These are phyloP conservation scores for Scaptomyza parva DNA, from an alignment of 2,888 invertebrate genomes.

Conservation along the genomic window DNA sequence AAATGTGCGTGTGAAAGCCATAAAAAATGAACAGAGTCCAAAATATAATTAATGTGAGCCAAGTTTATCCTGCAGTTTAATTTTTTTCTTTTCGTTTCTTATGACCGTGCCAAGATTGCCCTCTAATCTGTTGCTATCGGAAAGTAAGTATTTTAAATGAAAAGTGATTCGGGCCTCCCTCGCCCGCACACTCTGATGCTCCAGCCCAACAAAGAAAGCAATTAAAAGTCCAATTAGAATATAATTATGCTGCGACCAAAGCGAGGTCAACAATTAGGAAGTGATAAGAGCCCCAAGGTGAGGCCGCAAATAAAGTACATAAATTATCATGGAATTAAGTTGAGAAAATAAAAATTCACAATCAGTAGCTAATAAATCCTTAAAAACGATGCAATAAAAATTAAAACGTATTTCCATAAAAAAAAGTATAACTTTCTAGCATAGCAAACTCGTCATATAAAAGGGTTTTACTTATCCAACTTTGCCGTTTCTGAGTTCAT, in stretches of 20 bases:
- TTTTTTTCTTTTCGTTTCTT: conserved; percentile 9
- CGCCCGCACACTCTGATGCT: not conserved
- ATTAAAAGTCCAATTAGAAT: conserved; percentile 74
- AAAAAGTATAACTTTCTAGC: not conserved
- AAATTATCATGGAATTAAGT: conserved; percentile 44
- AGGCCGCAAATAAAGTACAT: conserved; percentile 26
- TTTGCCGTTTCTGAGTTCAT: not conserved
- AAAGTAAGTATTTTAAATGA: conserved; percentile 46
- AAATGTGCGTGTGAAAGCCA: conserved; percentile 59
- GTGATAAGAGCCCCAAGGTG: conserved; percentile 55
- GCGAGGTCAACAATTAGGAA: conserved; percentile 51
- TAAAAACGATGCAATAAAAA: conserved; percentile 9
- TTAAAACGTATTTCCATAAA: conserved; percentile 1
- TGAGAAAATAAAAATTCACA: conserved; percentile 18
- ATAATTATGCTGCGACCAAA: conserved; percentile 48
- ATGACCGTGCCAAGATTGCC: conserved; percentile 22
- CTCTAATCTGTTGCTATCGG: conserved; percentile 59
- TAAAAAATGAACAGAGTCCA: conserved; percentile 52
- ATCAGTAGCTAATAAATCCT: conserved; percentile 25
- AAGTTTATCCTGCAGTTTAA: conserved; percentile 52
- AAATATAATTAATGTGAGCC: conserved; percentile 70
- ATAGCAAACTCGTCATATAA: not conserved
- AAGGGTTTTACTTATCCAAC: not conserved
- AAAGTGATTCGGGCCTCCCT: conserved; percentile 23
- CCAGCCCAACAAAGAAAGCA: conserved; percentile 53